A percentile compares a stretch with the other conserved stretches of the same genome.
Conservation (phyloP, 2,888 invertebrate genomes). For the Sylvicola fuscatus region DNA sequence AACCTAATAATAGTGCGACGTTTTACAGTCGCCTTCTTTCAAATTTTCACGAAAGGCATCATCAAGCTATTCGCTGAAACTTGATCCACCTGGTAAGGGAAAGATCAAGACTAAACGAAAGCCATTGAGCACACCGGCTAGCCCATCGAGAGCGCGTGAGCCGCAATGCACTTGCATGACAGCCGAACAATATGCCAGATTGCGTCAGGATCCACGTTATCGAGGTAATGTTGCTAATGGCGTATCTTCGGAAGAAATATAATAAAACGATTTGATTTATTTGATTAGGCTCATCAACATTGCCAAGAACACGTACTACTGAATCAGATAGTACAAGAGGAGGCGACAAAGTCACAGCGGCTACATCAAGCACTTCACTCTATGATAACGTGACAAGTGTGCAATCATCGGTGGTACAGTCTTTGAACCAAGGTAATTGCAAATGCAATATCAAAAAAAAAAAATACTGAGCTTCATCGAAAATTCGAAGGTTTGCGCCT, state of each 20-base stretch:
- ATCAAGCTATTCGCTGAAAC: constrained; percentile 86
- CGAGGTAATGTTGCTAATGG: constrained; percentile 27
- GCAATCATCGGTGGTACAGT: too few relatives aligned
- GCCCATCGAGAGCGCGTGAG: constrained; percentile 54
- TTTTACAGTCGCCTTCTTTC: constrained; percentile 89
- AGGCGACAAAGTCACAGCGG: constrained; percentile 55
- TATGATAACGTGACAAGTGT: constrained; percentile 54
- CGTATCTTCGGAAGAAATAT: not conserved
- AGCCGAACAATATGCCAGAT: constrained; percentile 72
- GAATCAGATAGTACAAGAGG: constrained; percentile 40
- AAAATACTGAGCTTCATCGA: too few relatives aligned
- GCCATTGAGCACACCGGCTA: constrained; percentile 82
- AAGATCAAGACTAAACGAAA: constrained; percentile 76
- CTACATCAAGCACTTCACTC: constrained; percentile 72
- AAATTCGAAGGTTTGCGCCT: too few relatives aligned
- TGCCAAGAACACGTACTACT: constrained; percentile 54
- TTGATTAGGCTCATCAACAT: constrained; percentile 54
- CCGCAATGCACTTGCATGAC: constrained; percentile 93
- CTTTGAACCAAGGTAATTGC: too few relatives aligned
- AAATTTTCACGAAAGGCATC: constrained; percentile 95
- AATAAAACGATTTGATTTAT: constrained; percentile 7
- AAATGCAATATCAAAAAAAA: too few relatives aligned
- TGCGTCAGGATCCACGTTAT: constrained; percentile 69
- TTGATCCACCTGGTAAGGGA: constrained; percentile 75
- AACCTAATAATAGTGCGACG: constrained; percentile 36